Percentiles rank a stretch among this genome's conserved stretches.
phyloP scores from a whole-genome alignment of 2,797 vertebrate genomes.

The Catostomus latipinnis region DNA sequence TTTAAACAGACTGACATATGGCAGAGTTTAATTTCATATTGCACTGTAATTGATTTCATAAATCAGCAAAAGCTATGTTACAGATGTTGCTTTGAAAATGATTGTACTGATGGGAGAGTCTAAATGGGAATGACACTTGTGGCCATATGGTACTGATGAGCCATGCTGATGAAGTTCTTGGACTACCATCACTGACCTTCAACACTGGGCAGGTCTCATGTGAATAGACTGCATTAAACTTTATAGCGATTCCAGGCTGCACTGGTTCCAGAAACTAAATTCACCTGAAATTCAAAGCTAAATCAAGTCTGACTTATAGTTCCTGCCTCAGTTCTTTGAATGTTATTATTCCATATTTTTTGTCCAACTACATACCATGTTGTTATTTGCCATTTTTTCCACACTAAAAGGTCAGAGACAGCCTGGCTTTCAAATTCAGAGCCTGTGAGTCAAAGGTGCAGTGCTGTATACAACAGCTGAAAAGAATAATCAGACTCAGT shows the following conservation, averaged over 20 bases:
- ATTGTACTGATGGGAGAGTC: not conserved
- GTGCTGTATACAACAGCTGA: not conserved
- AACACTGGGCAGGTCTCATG: not conserved
- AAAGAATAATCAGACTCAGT: not conserved
- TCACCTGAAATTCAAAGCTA: slow-evolving; percentile 6
- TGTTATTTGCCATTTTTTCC: not conserved
- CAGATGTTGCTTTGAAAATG: slow-evolving; percentile 9
- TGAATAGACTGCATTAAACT: slow-evolving; percentile 21
- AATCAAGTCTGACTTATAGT: slow-evolving; percentile 16
- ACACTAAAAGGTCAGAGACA: slow-evolving; percentile 31
- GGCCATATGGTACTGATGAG: not conserved
- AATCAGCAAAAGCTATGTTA: not conserved
- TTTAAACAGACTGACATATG: not conserved
- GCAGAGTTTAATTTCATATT: not conserved
- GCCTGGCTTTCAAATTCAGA: slow-evolving; percentile 33
- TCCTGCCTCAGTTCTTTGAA: not conserved
- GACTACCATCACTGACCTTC: slow-evolving; percentile 17
- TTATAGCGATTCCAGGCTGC: slow-evolving; percentile 4
- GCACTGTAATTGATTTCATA: not conserved
- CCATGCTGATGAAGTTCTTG: slow-evolving; percentile 16
- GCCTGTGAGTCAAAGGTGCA: not conserved
- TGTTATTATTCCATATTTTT: slow-evolving; percentile 2
- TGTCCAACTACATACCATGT: not conserved
- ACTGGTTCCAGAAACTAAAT: slow-evolving; percentile 4
- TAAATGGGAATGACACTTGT: slow-evolving; percentile 13